Conservation (phyloP, 2,113 vertebrate species). For the Grallaria varia region DNA sequence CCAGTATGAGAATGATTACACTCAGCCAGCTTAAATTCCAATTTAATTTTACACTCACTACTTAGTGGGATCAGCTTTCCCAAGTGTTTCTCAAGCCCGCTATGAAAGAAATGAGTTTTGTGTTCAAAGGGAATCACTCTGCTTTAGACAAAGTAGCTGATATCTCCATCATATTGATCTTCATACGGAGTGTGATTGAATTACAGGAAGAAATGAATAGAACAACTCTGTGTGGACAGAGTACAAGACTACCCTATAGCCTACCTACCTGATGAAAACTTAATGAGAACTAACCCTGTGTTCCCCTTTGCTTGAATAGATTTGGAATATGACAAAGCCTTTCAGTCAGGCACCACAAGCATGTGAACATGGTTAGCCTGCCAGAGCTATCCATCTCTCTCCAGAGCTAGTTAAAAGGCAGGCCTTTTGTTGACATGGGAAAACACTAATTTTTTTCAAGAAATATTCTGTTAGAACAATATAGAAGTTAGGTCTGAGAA, state of each 20-base stretch:
- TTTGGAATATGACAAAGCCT: background rate
- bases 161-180: background rate
- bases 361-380: background rate
- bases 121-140: background rate
- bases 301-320: background rate
- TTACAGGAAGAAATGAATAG: background rate
- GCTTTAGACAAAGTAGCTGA: background rate
- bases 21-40: background rate
- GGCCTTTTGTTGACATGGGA: background rate
- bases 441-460: background rate
- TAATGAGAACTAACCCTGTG: background rate
- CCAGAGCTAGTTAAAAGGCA: background rate
- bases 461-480: background rate
- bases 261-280: background rate
- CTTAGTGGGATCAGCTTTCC: slow-evolving; percentile 8
- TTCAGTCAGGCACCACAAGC: background rate
- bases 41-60: background rate
- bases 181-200: background rate
- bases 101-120: background rate
- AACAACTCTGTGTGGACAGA: background rate
- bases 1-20: background rate
- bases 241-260: background rate
- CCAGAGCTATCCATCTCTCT: background rate
- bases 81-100: background rate
- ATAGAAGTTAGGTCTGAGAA: background rate